These are phyloP conservation scores for Nanger granti DNA, from an alignment of 2,113 vertebrate species.

Conservation along the genomic window DNA sequence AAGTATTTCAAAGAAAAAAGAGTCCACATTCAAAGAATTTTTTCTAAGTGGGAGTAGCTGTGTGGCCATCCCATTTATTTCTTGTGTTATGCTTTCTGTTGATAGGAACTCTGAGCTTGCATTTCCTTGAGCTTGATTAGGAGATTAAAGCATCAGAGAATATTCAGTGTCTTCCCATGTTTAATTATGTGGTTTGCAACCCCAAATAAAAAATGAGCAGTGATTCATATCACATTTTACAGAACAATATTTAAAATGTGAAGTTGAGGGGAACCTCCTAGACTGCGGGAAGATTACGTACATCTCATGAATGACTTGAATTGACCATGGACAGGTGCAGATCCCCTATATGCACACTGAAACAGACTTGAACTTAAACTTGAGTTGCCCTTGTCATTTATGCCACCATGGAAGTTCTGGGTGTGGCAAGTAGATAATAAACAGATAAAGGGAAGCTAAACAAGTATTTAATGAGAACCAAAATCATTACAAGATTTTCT, in stretches of 20 bases:
- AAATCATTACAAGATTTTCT: background rate
- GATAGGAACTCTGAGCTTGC: background rate
- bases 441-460: background rate
- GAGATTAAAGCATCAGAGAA: background rate
- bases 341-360: background rate
- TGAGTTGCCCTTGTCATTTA: background rate
- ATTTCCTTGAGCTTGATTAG: background rate
- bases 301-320: background rate
- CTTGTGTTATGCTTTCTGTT: background rate
- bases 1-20: background rate
- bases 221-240: background rate
- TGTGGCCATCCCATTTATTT: background rate
- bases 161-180: background rate
- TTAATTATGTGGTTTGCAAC: background rate
- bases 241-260: conserved; percentile 12
- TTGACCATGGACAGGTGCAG: background rate
- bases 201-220: background rate
- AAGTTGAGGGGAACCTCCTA: background rate
- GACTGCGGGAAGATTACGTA: background rate
- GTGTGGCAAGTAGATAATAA: background rate
- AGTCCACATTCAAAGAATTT: background rate
- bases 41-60: background rate
- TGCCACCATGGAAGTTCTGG: background rate
- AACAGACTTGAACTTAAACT: background rate
- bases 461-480: background rate